These are phyloP conservation scores for Limanda limanda DNA, from an alignment of 2,113 vertebrate species.

Conservation along the genomic window DNA sequence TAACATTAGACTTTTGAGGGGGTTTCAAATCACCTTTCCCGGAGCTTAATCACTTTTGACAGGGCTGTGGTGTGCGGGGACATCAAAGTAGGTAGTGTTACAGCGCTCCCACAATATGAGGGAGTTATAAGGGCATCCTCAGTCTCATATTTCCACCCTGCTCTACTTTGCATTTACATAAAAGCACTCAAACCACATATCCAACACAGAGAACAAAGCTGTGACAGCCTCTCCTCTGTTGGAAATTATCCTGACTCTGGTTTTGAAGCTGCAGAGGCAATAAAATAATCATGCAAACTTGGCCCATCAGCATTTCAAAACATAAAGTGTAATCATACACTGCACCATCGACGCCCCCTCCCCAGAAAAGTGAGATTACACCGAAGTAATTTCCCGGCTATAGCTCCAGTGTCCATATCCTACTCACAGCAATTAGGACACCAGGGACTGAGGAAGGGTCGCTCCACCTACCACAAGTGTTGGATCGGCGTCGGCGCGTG, in stretches of 20 bases:
- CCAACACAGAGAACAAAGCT: slow-evolving; percentile 70
- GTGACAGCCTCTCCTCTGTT: slow-evolving; percentile 59
- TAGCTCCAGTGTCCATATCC: slow-evolving; percentile 17
- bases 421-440: slow-evolving; percentile 33
- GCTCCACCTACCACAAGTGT: slow-evolving; percentile 89
- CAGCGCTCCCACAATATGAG: slow-evolving; percentile 67
- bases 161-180: slow-evolving; percentile 75
- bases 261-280: slow-evolving; percentile 58
- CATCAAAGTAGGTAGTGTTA: slow-evolving; percentile 76
- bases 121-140: slow-evolving; percentile 68
- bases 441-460: not conserved
- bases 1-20: slow-evolving; percentile 63
- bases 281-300: slow-evolving; percentile 68
- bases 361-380: slow-evolving; percentile 29
- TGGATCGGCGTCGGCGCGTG: slow-evolving; percentile 88
- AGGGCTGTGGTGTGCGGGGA: slow-evolving; percentile 65
- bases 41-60: slow-evolving; percentile 76
- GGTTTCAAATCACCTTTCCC: slow-evolving; percentile 72
- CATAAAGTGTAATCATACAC: slow-evolving; percentile 67
- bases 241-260: slow-evolving; percentile 67
- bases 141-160: slow-evolving; percentile 69
- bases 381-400: slow-evolving; percentile 46
- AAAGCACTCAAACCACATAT: slow-evolving; percentile 78
- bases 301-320: slow-evolving; percentile 72
- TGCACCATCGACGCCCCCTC: slow-evolving; percentile 9